A percentile compares a stretch with the other conserved stretches of the same genome.
Conservation (phyloP, 2,888 invertebrate species). For the Bugulina stolonifera region DNA sequence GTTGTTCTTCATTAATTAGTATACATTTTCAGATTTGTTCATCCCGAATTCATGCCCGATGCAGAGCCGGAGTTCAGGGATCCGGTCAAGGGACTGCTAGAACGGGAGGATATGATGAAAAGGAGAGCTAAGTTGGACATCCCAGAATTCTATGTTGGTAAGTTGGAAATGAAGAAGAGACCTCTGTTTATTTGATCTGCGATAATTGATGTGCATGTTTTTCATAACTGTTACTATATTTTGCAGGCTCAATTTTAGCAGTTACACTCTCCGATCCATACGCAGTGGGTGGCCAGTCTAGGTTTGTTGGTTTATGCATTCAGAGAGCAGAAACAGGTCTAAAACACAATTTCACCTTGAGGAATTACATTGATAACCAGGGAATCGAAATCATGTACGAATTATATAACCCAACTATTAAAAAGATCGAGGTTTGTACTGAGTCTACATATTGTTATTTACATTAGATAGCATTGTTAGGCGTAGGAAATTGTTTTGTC, state of each 20-base stretch:
- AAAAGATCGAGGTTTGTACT: constrained; percentile 73
- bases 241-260: constrained; percentile 75
- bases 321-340: constrained; percentile 75
- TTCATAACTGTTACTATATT: neutral
- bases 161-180: too few species aligned
- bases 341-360: constrained; percentile 73
- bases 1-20: too few species aligned
- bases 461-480: too few species aligned
- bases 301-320: constrained; percentile 92
- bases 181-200: too few species aligned
- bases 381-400: constrained; percentile 73
- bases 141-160: constrained; percentile 96
- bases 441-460: too few species aligned
- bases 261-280: constrained; percentile 80
- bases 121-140: constrained; percentile 75
- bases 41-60: constrained; percentile 88
- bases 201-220: too few species aligned
- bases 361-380: constrained; percentile 88
- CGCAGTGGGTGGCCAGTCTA: constrained; percentile 73
- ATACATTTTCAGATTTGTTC: constrained; percentile 52
- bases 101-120: constrained; percentile 84
- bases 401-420: constrained; percentile 86
- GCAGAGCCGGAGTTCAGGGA: constrained; percentile 74
- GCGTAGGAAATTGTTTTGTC: too few species aligned
- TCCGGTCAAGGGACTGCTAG: constrained; percentile 74